These are phyloP conservation scores for Hyphantria cunea DNA, from an alignment of 1,140 invertebrate species.

Conservation along the genomic window DNA sequence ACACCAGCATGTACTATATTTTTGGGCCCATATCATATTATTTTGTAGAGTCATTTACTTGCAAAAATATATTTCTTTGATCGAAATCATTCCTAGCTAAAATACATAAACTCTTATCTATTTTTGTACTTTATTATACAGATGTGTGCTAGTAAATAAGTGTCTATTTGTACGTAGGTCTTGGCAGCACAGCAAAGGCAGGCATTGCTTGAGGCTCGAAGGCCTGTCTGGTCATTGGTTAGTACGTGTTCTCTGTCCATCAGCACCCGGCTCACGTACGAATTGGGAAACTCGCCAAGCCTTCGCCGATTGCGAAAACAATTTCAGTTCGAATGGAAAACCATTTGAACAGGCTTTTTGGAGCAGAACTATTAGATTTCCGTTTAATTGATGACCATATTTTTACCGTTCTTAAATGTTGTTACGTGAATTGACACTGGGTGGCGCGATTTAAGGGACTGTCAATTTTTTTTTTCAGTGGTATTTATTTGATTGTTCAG, in stretches of 20 bases:
- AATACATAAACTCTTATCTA: too few species aligned
- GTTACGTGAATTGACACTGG: too few species aligned
- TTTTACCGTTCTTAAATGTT: not conserved
- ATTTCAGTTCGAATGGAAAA: conserved; percentile 30
- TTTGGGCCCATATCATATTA: too few species aligned
- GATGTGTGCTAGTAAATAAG: not conserved
- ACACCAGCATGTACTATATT: too few species aligned
- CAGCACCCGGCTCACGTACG: conserved; percentile 31
- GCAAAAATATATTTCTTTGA: too few species aligned
- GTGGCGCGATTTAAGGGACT: too few species aligned
- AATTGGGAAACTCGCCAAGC: conserved; percentile 29
- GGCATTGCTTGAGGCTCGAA: conserved; percentile 4
- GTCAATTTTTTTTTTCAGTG: too few species aligned
- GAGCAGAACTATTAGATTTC: conserved; percentile 25
- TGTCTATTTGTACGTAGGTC: not conserved
- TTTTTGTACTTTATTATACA: too few species aligned
- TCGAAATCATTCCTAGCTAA: too few species aligned
- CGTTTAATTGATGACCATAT: conserved; percentile 23
- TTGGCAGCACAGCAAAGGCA: too few species aligned
- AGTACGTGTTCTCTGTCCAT: conserved; percentile 5
- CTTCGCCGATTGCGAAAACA: conserved; percentile 36
- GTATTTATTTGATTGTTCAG: too few species aligned
- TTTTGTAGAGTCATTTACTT: too few species aligned
- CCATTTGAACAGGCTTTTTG: conserved; percentile 23
- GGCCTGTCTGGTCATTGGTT: conserved; percentile 11